phyloP scores from a whole-genome alignment of 1,140 invertebrate species.

The Leptestheria dahalacensis region DNA sequence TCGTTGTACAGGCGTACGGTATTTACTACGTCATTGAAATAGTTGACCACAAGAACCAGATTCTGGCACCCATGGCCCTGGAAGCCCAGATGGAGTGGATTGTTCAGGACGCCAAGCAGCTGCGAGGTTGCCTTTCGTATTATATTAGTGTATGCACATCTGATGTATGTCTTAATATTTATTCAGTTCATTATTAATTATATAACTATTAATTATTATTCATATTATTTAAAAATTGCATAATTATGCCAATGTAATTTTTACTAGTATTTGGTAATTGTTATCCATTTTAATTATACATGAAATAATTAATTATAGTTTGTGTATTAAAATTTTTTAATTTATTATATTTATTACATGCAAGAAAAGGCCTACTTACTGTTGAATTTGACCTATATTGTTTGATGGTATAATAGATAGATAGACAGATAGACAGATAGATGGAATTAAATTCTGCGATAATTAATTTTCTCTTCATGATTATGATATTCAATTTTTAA shows the following conservation, averaged over 20 bases:
- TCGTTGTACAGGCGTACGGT: constrained; percentile 24
- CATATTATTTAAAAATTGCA: too few relatives aligned
- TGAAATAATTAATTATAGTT: neutral
- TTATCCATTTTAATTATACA: too few relatives aligned
- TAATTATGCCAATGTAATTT: too few relatives aligned
- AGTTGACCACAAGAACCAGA: constrained; percentile 30
- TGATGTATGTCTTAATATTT: neutral
- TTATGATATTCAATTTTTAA: too few relatives aligned
- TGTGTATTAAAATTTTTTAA: neutral
- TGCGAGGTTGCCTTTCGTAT: too few relatives aligned
- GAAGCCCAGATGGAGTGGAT: constrained; percentile 34
- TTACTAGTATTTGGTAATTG: too few relatives aligned
- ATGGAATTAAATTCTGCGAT: too few relatives aligned
- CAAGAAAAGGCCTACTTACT: constrained; percentile 25
- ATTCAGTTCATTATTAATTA: constrained; percentile 12
- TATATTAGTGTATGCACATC: neutral
- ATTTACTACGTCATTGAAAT: constrained; percentile 31
- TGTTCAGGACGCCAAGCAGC: constrained; percentile 29
- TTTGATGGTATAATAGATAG: too few relatives aligned
- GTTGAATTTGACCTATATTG: too few relatives aligned
- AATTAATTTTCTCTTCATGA: too few relatives aligned
- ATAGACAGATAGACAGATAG: too few relatives aligned
- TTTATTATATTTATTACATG: neutral
- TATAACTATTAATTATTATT: too few relatives aligned
- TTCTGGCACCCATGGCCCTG: constrained; percentile 27